Evolutionary conservation across 1,140 invertebrate species (phyloP), one percentile per base, ranked within the genome.

Genomic region (Halictus rubicundus): DNA sequence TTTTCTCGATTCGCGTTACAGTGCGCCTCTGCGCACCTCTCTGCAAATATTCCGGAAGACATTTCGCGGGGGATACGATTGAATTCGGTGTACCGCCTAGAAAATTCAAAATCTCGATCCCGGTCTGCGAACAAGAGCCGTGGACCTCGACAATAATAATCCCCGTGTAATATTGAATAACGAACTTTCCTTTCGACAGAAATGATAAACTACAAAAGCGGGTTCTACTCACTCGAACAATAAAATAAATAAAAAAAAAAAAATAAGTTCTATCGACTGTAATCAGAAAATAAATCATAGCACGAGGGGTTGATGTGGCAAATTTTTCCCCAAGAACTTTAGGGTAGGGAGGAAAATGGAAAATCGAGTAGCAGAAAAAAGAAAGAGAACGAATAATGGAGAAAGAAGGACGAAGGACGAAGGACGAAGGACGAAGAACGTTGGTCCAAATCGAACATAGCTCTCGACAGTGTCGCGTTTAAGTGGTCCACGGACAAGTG

Each of bases 381-480:
- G 39, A 0, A 8, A 8, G 2, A 39, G 37, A 39, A 39, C 37
- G 37, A 39, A 39, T 2, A 39, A 39, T 8, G 37, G 3, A 8
- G 37, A 8, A 39, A 2, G 37, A 39, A 39, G 39, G 10, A 42
- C 39, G 39, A 42, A 42, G 37, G 37, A 8, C 37, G 37, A 8
- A 8, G 37, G 37, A 42, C 39, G 39, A 42, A 42, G 42, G 42
- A 46, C 10, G 25, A 6, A 14, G 25, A 10, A 57, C 46, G 64
- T 42, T 39, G 32, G 23, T 25, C 6, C 37, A 19, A 64, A 37
- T 73, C 59, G 69, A 82, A 68, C 59, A 46, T n/a, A 25, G 59
- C 69, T 82, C 68, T 70, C 59, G 71, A 76, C 64, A 72, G 71
- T n/a, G n/a, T 54, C 39, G 75, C 49, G 83, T 82, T 78, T 68